Evolutionary conservation across 2,888 invertebrate species (phyloP), one percentile per base, ranked within the genome.

Genomic region (Ditylenchus weischeri): DNA sequence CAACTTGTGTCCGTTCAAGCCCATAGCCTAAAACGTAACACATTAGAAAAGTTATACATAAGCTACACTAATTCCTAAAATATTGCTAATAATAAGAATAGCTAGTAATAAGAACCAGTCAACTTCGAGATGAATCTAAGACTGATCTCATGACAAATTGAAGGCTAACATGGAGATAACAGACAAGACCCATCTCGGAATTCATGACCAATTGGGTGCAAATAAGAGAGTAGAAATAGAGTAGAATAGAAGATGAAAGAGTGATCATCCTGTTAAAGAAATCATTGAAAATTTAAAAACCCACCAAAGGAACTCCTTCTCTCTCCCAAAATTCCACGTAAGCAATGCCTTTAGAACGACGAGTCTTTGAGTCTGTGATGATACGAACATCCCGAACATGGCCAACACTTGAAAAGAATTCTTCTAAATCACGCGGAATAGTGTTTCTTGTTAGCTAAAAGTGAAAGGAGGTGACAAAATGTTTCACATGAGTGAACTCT

Each of bases 271-370:
- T n/a, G n/a, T n/a, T n/a, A 15, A 1, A 43, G 8, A 43, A 15
- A 43, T 6, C 10, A 6, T n/a, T 7, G 19, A 49, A 65, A 57
- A 43, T 19, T 36, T 54, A 23, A 49, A 8, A 18, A 68, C 88
- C 88, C 85, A 91, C 91, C 86, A 95, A 86, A 69, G 94, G 90
- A 11, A 98, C 96, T 72, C 94, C 93, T 86, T 95, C 95, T 0
- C 93, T 91, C 86, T 96, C 95, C 85, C 91, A 90, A 84, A 98
- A 99, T 86, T 99, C 98, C 69, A 99, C 93, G 83, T 99, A 99
- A n/a, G 96, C 92, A 79, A 99, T 96, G 58, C 98, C 98, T 86
- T 99, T 99, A 82, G 96, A 96, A 75, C 96, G 87, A 82, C 96
- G 89, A 0, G 98, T 99, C 85, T 96, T 95, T 85, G 95, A 96